Base-by-base conservation (phyloP, 2,113 vertebrate genomes). In the Otocyon megalotis region DNA sequence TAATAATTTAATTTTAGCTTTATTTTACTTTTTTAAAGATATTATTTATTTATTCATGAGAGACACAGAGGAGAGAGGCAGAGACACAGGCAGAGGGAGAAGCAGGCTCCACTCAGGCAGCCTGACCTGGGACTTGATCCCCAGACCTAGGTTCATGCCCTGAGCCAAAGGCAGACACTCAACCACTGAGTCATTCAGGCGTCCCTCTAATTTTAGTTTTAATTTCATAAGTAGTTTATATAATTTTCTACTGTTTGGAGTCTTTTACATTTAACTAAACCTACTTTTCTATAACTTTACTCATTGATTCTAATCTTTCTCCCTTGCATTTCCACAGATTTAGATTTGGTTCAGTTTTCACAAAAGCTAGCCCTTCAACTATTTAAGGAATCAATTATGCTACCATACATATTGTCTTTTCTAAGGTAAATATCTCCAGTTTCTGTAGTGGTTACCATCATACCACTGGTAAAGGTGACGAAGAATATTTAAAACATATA, bases 261-360 rank as follows among this genome's bases (percentile, higher is more conserved):
- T 58, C 13, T 65, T 50, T 54, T 63, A 58, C 17, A 72, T 84
- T 84, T 74, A 85, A 83, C 17, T 80, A 74, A 69, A 76, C 81
- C 14, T 93, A 30, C 30, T 32, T 83, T 89, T 54, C 58, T 83
- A 1, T 76, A 53, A 26, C 37, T 79, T 79, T 28, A 71, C 60
- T 35, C 28, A 63, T 65, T 19, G 35, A 50, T 92, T 72, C 48
- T 62, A 67, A 58, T 85, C 83, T 30, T 91, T 24, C 28, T 93
- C n/a, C 43, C 48, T 83, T 48, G 17, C 12, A 86, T 81, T 86
- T 69, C 60, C 60, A 69, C 19, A 85, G n/a, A 85, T 85, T 72
- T 88, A 79, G 76, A 14, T 93, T 89, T 94, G 50, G 65, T 54
- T 43, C 60, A 77, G 1, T 76, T 96, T 88, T 91, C 24, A 28